These are phyloP conservation scores for Machimus atricapillus DNA, from an alignment of 2,888 invertebrate species.

Conservation along the genomic window DNA sequence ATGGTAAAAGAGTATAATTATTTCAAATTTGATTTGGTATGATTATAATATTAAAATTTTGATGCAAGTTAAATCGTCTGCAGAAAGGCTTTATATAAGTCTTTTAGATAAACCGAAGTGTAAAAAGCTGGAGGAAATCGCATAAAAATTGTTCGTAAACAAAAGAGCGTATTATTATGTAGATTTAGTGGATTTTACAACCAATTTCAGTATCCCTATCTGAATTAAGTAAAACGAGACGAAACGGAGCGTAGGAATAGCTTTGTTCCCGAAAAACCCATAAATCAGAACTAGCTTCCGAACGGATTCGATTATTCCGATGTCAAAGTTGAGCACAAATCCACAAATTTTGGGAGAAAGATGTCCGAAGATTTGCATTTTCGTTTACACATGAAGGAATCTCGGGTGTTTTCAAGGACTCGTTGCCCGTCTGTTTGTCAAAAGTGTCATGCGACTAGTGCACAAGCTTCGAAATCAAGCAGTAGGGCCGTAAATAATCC, in stretches of 20 bases:
- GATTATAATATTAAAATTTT: no score
- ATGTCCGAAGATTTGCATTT: constrained; percentile 35
- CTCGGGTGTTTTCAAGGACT: background rate
- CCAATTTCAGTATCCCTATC: background rate
- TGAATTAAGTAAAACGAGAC: background rate
- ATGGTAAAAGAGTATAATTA: background rate
- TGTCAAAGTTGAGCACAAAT: constrained; percentile 17
- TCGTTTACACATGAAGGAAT: constrained; percentile 24
- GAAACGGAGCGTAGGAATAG: constrained; percentile 18
- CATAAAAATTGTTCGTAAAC: background rate
- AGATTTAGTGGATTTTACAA: background rate
- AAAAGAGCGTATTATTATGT: background rate
- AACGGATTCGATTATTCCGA: constrained; percentile 12
- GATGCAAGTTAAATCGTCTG: background rate
- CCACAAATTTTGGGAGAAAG: background rate
- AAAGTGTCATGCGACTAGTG: background rate
- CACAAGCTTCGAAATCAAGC: constrained; percentile 42
- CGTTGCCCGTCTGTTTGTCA: constrained; percentile 8
- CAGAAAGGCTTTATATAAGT: background rate
- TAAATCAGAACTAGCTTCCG: background rate
- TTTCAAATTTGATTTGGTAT: no score
- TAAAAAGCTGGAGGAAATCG: background rate
- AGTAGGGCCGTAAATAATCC: constrained; percentile 47
- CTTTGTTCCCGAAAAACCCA: background rate
- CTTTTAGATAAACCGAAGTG: background rate